phyloP scores from a whole-genome alignment of 2,888 invertebrate genomes.

The Andricus curvator region DNA sequence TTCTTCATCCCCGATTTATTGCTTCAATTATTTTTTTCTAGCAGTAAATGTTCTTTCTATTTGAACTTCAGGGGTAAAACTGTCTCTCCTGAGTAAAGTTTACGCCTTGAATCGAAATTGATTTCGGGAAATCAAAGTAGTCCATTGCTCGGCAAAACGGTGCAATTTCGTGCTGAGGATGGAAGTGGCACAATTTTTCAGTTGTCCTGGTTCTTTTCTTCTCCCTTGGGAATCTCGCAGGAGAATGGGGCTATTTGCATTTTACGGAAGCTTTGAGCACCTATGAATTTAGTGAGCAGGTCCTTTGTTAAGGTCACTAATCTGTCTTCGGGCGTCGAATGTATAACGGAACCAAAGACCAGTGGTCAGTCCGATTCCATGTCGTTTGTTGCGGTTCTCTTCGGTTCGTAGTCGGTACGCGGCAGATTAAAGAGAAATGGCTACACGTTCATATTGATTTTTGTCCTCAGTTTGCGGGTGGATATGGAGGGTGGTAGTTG shows the following conservation, averaged over 20 bases:
- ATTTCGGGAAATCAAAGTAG: conserved; percentile 25
- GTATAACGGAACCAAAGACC: conserved; percentile 20
- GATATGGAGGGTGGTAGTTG: conserved; percentile 63
- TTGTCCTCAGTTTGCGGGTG: conserved; percentile 76
- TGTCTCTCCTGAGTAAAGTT: not conserved
- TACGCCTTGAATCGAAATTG: conserved; percentile 7
- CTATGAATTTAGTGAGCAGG: conserved; percentile 19
- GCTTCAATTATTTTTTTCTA: no score
- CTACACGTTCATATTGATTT: conserved; percentile 79
- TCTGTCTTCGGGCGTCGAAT: conserved; percentile 28
- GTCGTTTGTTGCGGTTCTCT: conserved; percentile 50
- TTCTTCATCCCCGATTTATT: no score
- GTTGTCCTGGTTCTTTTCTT: conserved; percentile 32
- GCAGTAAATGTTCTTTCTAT: no score
- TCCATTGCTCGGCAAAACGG: conserved; percentile 14
- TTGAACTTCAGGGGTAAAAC: not conserved
- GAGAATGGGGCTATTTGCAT: conserved; percentile 27
- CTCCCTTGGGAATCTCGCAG: not conserved
- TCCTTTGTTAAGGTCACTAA: conserved; percentile 38
- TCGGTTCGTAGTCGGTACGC: conserved; percentile 69
- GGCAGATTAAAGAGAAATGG: conserved; percentile 78
- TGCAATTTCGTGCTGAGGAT: not conserved
- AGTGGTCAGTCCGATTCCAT: conserved; percentile 22
- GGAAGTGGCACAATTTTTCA: conserved; percentile 18
- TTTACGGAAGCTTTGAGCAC: conserved; percentile 35